Conservation (phyloP, 2,888 invertebrate genomes). For the Caenorhabditis sp. region DNA sequence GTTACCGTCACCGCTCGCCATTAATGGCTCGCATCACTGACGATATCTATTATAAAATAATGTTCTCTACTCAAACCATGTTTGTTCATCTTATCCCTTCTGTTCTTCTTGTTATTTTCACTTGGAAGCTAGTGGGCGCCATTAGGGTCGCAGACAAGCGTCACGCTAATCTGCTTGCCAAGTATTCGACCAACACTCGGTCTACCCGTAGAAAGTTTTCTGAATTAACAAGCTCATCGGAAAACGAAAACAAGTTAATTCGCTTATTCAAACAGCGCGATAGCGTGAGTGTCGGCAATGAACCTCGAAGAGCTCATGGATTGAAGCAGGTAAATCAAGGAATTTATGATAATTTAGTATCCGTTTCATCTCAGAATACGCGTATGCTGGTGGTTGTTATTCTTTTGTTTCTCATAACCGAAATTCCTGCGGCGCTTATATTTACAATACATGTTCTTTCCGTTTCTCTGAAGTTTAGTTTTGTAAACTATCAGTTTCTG, state of each 20-base stretch:
- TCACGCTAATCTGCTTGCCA: slow-evolving; percentile 84
- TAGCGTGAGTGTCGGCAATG: slow-evolving; percentile 73
- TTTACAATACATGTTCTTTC: slow-evolving; percentile 80
- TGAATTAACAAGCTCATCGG: slow-evolving; percentile 53
- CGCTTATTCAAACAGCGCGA: slow-evolving; percentile 68
- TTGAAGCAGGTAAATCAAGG: slow-evolving; percentile 75
- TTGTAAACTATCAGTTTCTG: slow-evolving; percentile 76
- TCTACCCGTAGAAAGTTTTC: slow-evolving; percentile 65
- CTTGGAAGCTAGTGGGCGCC: slow-evolving; percentile 91
- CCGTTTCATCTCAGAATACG: slow-evolving; percentile 85
- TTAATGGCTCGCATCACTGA: slow-evolving; percentile 82
- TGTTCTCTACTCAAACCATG: slow-evolving; percentile 87
- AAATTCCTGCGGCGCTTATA: slow-evolving; percentile 83
- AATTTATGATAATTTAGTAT: not conserved
- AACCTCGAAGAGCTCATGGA: slow-evolving; percentile 78
- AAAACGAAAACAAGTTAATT: slow-evolving; percentile 63
- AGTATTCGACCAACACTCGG: slow-evolving; percentile 59
- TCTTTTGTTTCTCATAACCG: slow-evolving; percentile 66
- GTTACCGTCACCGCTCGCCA: slow-evolving; percentile 68
- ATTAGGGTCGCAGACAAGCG: slow-evolving; percentile 91
- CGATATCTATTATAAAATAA: slow-evolving; percentile 89
- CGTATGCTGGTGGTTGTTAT: slow-evolving; percentile 85
- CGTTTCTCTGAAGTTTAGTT: slow-evolving; percentile 73
- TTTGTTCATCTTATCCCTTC: slow-evolving; percentile 94
- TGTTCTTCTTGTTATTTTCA: slow-evolving; percentile 91